Base-by-base conservation (phyloP, 2,888 invertebrate species). In the Xanthostigma xanthostigma region DNA sequence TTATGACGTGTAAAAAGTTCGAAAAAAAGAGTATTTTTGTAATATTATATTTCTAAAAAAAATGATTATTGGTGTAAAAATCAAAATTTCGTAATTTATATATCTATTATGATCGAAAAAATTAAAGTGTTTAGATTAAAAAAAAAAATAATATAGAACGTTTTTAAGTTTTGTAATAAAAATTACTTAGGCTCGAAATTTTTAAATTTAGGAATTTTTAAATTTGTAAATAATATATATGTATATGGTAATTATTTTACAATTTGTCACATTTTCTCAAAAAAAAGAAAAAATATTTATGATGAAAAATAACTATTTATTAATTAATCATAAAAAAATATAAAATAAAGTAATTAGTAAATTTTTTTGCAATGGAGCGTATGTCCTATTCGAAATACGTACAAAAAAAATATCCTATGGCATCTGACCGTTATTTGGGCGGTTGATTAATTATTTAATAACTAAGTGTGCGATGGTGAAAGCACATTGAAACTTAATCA, bases 151-250 rank as follows among this genome's bases (percentile, higher is more conserved):
- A 38, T 42, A 42, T 42, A 42, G 42, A 42, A 42, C 12, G 14
- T 12, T 48, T 43, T 36, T 11, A 47, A 14, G 36, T 37, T 38
- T 35, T 46, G 38, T 46, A 46, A 43, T 42, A 37, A 36, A 72
- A 74, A 73, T 73, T 27, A 27, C 69, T 70, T 73, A 73, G 73
- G 64, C 67, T 72, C 69, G 76, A 70, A 67, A 74, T 75, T 72
- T 70, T 74, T 75, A 75, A 68, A 69, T 76, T 78, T 78, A 78
- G 78, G 76, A 73, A 67, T 78, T 78, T 75, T 75, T 75, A 76
- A 76, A 76, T 75, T 76, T 78, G 78, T 78, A 78, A 74, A 73
- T 73, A 78, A 69, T 48, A 42, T 36, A 41, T 36, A 48, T 27
- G 27, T 27, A 27, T 27, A 27, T 27, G 27, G 27, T 27, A 27